phyloP scores from a whole-genome alignment of 2,113 vertebrate genomes.

The Chamaetylas fuelleborni region DNA sequence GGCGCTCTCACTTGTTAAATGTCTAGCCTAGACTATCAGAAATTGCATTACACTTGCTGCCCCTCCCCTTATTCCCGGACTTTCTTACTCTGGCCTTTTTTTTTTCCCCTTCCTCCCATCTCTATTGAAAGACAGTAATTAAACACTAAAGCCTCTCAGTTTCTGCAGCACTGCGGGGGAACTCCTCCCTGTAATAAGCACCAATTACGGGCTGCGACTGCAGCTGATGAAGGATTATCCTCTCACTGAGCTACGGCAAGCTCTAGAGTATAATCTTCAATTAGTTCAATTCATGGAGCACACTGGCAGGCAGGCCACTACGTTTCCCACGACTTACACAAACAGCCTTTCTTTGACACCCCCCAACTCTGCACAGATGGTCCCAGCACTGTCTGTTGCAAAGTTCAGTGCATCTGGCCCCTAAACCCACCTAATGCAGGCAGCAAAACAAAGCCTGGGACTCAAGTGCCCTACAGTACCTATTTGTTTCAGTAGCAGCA shows the following conservation, averaged over 20 bases:
- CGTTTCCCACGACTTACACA: constrained; percentile 83
- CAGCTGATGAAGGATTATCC: constrained; percentile 89
- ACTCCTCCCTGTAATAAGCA: constrained; percentile 82
- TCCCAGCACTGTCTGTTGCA: constrained; percentile 70
- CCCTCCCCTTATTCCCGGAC: constrained; percentile 57
- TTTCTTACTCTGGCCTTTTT: constrained; percentile 34
- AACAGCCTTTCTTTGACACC: constrained; percentile 75
- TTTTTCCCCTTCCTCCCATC: constrained; percentile 33
- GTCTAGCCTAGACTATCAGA: constrained; percentile 62
- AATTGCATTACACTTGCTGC: constrained; percentile 59
- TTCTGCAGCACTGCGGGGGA: constrained; percentile 79
- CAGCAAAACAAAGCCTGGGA: constrained; percentile 64
- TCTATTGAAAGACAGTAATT: constrained; percentile 79
- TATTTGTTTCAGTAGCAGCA: constrained; percentile 76
- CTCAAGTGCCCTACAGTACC: constrained; percentile 70
- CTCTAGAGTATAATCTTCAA: constrained; percentile 84
- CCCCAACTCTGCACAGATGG: constrained; percentile 76
- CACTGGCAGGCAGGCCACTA: constrained; percentile 72
- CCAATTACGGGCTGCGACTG: constrained; percentile 80
- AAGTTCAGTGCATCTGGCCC: constrained; percentile 75
- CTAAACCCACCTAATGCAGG: constrained; percentile 70
- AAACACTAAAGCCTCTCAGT: constrained; percentile 82
- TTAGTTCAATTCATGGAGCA: constrained; percentile 83
- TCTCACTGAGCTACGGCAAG: constrained; percentile 74
- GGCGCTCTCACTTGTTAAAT: constrained; percentile 56